Evolutionary conservation across 2,797 vertebrate species (phyloP), one percentile per base, ranked within the genome.

Genomic region (Phoxinus dragarum): DNA sequence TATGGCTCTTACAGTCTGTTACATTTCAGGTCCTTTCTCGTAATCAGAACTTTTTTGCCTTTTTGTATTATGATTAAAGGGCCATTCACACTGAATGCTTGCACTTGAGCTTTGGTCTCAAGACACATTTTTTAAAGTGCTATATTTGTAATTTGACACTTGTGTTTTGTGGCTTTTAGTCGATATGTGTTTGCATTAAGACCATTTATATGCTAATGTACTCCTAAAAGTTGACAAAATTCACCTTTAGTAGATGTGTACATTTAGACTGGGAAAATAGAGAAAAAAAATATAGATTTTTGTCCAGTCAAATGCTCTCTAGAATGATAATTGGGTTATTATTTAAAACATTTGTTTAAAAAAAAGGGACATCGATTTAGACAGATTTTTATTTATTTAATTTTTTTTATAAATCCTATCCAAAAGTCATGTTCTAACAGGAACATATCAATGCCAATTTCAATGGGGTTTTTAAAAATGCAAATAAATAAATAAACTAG

Each of bases 1-100:
- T 66, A 49, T 77, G 64, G 40, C 78, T 66, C 21, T 71, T 52
- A 87, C 84, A 87, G 74, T 47, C 84, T 27, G 27, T 27, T 27
- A 27, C 27, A 27, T 27, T 27, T 27, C 27, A 27, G 1, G 31
- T 52, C 31, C 2, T 14, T 34, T 17, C 19, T 80, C 31, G 27
- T 68, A 49, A 47, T 66, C 40, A 44, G 10, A 79, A 47, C 16
- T 14, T 5, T 80, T 5, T 59, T 71, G 16, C 16, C n/a, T 42
- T 21, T 72, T 72, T 56, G 6, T 44, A 73, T 73, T 31, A 49
- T 19, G 42, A 49, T 75, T 52, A 34, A 34, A 16, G 16, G 31
- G 3, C 6, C 31, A 8, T 66, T 75, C 47, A 19, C 27, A 34
- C 9, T 3, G 72, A 52, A 17, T n/a, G 16, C 54, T 78, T 56